Base-by-base conservation (phyloP, 2,888 invertebrate genomes). In the Phragmatobia fuliginosa region DNA sequence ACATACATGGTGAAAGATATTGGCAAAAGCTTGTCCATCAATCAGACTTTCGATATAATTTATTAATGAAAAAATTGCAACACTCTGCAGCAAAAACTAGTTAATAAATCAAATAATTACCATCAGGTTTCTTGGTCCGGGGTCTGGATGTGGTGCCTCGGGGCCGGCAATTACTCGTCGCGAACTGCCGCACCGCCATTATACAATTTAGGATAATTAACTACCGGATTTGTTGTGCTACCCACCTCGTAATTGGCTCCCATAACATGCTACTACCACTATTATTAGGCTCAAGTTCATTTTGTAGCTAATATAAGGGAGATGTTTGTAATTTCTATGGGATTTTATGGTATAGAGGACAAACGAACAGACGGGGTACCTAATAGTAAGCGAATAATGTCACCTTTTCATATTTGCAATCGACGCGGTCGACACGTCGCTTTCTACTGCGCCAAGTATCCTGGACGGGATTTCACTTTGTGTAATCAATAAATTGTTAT, bases 151-250 rank as follows among this genome's bases (percentile, higher is more conserved):
- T 65, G 73, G 62, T 68, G 70, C 76, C 84, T 79, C 61, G 77
- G 72, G 82, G 86, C 82, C 83, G 79, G 78, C 83, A 86, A 87
- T 87, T 87, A 87, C 85, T 76, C 82, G 81, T 89, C 89, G 90
- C 90, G 85, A 90, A 90, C 88, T 89, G 89, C 90, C 89, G 88
- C 90, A 83, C 91, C 84, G 80, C 86, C 88, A 95, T 95, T 95
- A 95, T 91, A 94, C 95, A 95, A 95, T 95, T 95, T 95, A 89
- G 93, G 90, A 92, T 91, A 94, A 95, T 95, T 95, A 95, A 95
- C 95, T 94, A 94, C 94, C 91, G 95, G 94, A 94, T 92, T 93
- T 88, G 92, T 90, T 89, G 88, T 85, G 89, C 88, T 88, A 84
- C 88, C 87, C 87, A 81, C 85, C 79, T 84, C 73, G 90, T 92